Evolutionary conservation across 2,888 invertebrate genomes (phyloP).

Genomic region (Leptopterna dolabrata): DNA sequence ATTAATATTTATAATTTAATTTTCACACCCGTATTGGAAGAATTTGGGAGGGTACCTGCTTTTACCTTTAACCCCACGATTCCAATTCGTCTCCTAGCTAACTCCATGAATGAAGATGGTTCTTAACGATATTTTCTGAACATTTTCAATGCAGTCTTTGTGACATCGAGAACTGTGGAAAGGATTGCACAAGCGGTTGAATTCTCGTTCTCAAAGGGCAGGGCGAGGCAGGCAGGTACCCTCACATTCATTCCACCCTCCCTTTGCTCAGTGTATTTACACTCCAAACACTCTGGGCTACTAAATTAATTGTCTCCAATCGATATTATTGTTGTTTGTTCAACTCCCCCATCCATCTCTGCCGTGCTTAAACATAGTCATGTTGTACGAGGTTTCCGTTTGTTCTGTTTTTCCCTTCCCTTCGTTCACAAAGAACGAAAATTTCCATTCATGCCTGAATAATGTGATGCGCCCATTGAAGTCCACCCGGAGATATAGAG

Average conservation of each 20-base stretch:
- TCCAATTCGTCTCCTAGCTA: too few species aligned
- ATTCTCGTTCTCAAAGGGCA: not conserved
- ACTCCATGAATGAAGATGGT: too few species aligned
- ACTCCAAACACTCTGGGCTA: conserved; percentile 40
- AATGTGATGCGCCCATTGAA: not conserved
- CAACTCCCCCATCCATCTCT: not conserved
- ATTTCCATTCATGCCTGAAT: not conserved
- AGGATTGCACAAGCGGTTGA: not conserved
- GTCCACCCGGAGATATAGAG: too few species aligned
- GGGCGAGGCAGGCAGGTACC: conserved; percentile 3
- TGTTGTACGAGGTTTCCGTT: conserved; percentile 61
- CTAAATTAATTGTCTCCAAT: conserved; percentile 58
- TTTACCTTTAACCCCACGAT: too few species aligned
- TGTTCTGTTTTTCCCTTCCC: conserved; percentile 47
- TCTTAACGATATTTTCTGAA: too few species aligned
- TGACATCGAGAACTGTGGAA: too few species aligned
- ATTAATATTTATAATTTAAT: too few species aligned
- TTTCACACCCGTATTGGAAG: too few species aligned
- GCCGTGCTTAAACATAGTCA: not conserved
- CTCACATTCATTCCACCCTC: conserved; percentile 19
- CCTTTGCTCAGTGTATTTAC: conserved; percentile 48
- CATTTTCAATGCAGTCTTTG: too few species aligned
- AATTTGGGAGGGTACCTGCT: too few species aligned
- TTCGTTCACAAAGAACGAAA: not conserved
- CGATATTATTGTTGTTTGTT: conserved; percentile 57